A percentile compares a stretch with the other conserved stretches of the same genome.
These are phyloP conservation scores for Gorsachius magnificus DNA, from an alignment of 2,797 vertebrate species.

Conservation along the genomic window DNA sequence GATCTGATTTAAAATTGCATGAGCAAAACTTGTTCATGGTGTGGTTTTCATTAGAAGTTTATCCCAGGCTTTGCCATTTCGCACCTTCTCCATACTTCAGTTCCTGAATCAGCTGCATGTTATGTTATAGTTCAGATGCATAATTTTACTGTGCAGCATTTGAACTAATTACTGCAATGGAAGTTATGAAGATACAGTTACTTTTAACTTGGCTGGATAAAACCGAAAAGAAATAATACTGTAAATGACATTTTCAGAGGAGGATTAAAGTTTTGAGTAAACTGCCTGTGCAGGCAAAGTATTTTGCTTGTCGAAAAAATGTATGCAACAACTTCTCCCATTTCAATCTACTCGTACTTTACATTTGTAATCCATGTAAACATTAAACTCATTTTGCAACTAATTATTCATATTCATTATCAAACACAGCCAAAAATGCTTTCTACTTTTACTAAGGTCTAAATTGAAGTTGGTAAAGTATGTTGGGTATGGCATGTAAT, in stretches of 20 bases:
- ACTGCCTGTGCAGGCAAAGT: neutral
- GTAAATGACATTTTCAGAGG: neutral
- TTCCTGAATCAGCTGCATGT: neutral
- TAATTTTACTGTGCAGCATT: neutral
- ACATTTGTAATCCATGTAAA: neutral
- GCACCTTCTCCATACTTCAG: rapidly evolving
- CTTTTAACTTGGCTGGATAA: neutral
- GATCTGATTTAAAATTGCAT: neutral
- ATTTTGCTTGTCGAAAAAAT: neutral
- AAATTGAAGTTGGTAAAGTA: neutral
- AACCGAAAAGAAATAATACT: neutral
- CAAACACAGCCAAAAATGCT: neutral
- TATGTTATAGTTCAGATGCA: neutral
- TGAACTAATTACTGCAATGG: neutral
- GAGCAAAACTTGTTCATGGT: neutral
- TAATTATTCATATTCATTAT: neutral
- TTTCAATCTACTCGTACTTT: neutral
- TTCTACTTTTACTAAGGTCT: neutral
- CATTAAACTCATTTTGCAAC: neutral
- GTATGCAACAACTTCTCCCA: neutral
- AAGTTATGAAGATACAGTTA: neutral
- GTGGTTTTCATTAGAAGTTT: neutral
- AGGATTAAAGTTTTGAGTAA: neutral
- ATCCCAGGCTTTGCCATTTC: neutral
- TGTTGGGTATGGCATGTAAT: neutral